Percentiles rank a stretch among this genome's conserved stretches.
Evolutionary conservation across 2,888 invertebrate genomes (phyloP).

Genomic region (Hirtodrosophila confusa): DNA sequence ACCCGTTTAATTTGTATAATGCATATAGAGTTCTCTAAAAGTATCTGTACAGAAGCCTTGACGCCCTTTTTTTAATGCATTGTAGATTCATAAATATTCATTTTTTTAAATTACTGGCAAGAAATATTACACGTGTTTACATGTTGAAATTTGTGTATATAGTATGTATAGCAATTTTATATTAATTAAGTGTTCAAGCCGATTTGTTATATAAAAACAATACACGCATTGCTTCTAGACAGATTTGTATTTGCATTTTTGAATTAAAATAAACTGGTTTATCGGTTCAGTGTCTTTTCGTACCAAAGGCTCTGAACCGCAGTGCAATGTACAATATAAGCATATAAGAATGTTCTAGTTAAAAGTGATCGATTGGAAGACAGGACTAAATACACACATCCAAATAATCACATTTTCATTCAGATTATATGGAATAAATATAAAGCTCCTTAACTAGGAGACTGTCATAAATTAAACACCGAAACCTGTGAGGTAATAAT

Average conservation of each 20-base stretch:
- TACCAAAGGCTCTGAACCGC: slow-evolving; percentile 5
- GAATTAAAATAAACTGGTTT: slow-evolving; percentile 34
- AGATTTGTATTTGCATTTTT: slow-evolving; percentile 18
- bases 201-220: slow-evolving; percentile 14
- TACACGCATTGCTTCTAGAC: slow-evolving; percentile 9
- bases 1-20: background rate
- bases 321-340: background rate
- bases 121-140: background rate
- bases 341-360: too few species aligned
- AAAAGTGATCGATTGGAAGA: too few species aligned
- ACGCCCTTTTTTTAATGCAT: background rate
- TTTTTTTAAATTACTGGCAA: slow-evolving; percentile 5
- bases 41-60: slow-evolving; percentile 4
- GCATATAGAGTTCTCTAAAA: background rate
- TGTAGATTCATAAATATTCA: background rate
- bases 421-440: too few species aligned
- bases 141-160: background rate
- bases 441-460: too few species aligned
- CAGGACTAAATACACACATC: too few species aligned
- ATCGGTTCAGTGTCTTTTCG: background rate
- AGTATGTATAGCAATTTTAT: background rate
- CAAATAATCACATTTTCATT: too few species aligned
- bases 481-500: too few species aligned
- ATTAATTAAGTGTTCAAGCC: slow-evolving; percentile 4
- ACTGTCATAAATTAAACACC: too few species aligned